Evolutionary conservation across 2,797 vertebrate species (phyloP), one percentile per base, ranked within the genome.

Genomic region (Crax fasciolata): DNA sequence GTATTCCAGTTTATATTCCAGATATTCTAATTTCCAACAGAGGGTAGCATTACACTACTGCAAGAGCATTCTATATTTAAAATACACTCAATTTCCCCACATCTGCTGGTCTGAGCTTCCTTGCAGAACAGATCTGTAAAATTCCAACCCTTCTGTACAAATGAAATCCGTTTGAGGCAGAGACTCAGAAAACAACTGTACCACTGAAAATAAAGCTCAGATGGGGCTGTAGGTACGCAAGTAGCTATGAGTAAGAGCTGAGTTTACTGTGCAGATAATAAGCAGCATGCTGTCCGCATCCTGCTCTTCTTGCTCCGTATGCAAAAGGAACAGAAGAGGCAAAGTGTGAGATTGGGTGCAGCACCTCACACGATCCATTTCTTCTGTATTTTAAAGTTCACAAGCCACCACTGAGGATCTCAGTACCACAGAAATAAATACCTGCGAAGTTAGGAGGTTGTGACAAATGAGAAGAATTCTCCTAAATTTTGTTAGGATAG

Each of bases 1-100:
- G 8, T 59, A 30, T 66, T 57, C 55, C 5, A 15, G n/a, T 62
- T 84, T 63, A 74, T 49, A 41, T 10, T 91, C 87, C 55, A 43
- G 87, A 71, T 62, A 84, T 46, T 54, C 70, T 30, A 55, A n/a
- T 63, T 96, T 94, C 95, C 96, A 96, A 95, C 80, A 97, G 96
- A 77, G 95, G 95, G 95, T 95, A 97, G 93, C 77, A 93, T 96
- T 91, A 93, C 95, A 90, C 95, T 94, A 39, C 82, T 74, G 18
- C 44, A 91, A 62, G 66, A 92, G 84, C 11, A 62, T 62, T 67
- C 25, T 16, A 13, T 68, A 58, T 55, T 75, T 35, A 67, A 80
- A 68, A 74, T 16, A 54, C 38, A n/a, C 30, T 86, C 86, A 13
- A 57, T 86, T 91, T 96, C 70, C 66, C 82, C 67, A 73, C 20